These are phyloP conservation scores for Tinamus major DNA, from an alignment of 2,797 vertebrate species.

Conservation along the genomic window DNA sequence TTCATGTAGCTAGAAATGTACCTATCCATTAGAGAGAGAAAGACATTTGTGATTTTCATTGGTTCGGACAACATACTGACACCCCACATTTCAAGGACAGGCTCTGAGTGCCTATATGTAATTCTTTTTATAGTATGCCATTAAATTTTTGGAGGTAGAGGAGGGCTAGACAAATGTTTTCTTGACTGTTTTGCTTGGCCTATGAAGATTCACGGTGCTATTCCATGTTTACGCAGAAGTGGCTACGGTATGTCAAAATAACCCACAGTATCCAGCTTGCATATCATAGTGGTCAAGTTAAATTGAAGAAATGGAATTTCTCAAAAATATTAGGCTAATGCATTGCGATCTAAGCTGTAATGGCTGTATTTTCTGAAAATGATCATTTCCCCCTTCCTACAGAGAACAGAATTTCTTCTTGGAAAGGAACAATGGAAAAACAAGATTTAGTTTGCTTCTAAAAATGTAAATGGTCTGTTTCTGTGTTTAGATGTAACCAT, in stretches of 20 bases:
- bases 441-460: neutral
- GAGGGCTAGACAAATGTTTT: neutral
- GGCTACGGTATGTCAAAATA: neutral
- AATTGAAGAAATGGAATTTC: constrained; percentile 7
- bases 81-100: neutral
- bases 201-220: neutral
- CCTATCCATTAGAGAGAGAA: neutral
- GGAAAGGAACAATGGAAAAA: neutral
- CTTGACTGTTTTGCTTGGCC: neutral
- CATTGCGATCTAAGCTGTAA: neutral
- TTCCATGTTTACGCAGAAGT: neutral
- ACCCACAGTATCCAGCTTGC: neutral
- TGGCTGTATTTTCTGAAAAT: neutral
- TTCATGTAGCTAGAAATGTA: neutral
- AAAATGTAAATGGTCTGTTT: neutral
- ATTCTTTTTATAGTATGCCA: neutral
- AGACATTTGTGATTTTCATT: neutral
- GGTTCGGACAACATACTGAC: neutral
- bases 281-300: neutral
- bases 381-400: neutral
- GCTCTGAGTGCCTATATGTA: neutral
- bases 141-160: neutral
- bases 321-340: constrained; percentile 8
- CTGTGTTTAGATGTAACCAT: neutral
- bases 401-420: neutral